Evolutionary conservation across 2,797 vertebrate species (phyloP).

Genomic region (Mus minutoides): DNA sequence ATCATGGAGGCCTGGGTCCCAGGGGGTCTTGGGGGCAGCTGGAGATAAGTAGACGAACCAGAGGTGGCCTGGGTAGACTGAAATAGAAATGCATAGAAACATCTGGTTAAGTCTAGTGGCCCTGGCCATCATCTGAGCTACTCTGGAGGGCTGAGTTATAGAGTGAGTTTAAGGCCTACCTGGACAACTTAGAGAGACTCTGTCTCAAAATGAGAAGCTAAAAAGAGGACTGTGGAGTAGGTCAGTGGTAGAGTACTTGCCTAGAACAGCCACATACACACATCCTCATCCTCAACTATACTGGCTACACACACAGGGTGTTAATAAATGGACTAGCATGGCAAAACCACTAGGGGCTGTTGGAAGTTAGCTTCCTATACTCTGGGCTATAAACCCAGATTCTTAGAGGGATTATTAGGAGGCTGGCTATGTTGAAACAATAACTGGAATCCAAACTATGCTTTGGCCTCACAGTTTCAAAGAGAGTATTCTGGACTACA

Average conservation of each 20-base stretch:
- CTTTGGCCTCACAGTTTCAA: neutral
- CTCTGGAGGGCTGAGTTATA: neutral
- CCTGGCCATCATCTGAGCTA: neutral
- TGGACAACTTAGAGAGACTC: neutral
- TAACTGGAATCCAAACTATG: neutral
- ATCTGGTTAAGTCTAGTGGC: neutral
- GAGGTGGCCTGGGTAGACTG: slow-evolving; percentile 60
- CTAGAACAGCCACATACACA: neutral
- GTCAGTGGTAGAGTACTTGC: neutral
- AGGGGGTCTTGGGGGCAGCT: slow-evolving; percentile 88
- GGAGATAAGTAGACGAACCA: slow-evolving; percentile 86
- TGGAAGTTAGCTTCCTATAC: neutral
- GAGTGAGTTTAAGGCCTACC: neutral
- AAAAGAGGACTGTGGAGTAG: neutral
- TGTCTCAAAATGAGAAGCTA: neutral
- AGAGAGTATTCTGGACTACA: neutral
- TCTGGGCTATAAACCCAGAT: neutral
- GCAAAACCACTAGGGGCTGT: neutral
- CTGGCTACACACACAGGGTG: neutral
- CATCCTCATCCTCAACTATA: neutral
- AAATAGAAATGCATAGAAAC: slow-evolving; percentile 33
- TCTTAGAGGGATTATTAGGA: slow-evolving; percentile 11
- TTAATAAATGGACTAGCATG: neutral
- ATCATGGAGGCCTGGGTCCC: slow-evolving; percentile 81
- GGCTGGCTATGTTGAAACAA: neutral